phyloP scores from a whole-genome alignment of 2,888 invertebrate species.

The Acheta domesticus region DNA sequence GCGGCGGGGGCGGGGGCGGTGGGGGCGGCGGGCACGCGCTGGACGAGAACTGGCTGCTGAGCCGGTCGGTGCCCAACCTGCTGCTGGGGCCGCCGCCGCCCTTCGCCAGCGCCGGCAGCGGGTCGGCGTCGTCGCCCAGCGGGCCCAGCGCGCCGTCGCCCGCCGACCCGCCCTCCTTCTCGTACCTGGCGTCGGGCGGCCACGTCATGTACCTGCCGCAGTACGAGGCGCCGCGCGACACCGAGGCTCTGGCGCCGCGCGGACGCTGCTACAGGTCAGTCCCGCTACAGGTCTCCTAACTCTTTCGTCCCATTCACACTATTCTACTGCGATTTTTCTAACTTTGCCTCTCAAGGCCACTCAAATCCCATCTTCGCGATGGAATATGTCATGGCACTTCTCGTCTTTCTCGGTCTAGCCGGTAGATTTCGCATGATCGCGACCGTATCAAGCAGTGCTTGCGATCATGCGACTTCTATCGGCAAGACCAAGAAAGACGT shows the following conservation, averaged over 20 bases:
- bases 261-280: slow-evolving; percentile 7
- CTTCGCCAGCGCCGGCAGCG: slow-evolving; percentile 9
- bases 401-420: too few relatives aligned
- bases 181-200: slow-evolving; percentile 63
- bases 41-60: slow-evolving; percentile 76
- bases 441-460: too few relatives aligned
- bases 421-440: too few relatives aligned
- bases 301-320: too few relatives aligned
- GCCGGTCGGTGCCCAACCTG: slow-evolving; percentile 75
- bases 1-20: slow-evolving; percentile 40
- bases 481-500: too few relatives aligned
- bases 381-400: too few relatives aligned
- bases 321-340: too few relatives aligned
- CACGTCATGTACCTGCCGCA: slow-evolving; percentile 78
- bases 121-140: slow-evolving; percentile 40
- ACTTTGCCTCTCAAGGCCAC: too few relatives aligned
- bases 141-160: slow-evolving; percentile 30
- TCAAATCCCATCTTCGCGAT: too few relatives aligned
- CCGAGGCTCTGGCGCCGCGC: background rate
- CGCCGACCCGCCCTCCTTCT: slow-evolving; percentile 47
- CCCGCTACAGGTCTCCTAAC: too few relatives aligned
- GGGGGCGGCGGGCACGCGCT: slow-evolving; percentile 43
- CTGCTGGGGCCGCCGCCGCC: slow-evolving; percentile 59
- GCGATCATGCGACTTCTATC: too few relatives aligned
- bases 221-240: slow-evolving; percentile 38